These are phyloP conservation scores for Spodoptera exigua DNA, from an alignment of 2,888 invertebrate genomes.

Conservation along the genomic window DNA sequence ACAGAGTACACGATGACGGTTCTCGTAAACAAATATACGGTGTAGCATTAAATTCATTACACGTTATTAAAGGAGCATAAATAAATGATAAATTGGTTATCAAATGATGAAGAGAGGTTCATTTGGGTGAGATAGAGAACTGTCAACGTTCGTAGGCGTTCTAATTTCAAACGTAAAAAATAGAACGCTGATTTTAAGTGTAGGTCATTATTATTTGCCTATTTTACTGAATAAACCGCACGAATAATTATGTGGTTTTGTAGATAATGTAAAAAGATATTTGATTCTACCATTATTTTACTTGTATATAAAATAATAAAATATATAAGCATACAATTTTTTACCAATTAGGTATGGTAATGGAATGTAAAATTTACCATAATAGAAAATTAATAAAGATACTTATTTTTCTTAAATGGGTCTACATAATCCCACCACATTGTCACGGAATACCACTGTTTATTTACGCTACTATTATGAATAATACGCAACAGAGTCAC, in stretches of 20 bases:
- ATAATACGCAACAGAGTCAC: slow-evolving; percentile 67
- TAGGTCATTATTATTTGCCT: slow-evolving; percentile 31
- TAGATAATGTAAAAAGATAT: slow-evolving; percentile 26
- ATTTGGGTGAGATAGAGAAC: slow-evolving; percentile 30
- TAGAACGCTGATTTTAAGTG: slow-evolving; percentile 5
- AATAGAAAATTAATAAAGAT: neutral
- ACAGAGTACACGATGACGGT: slow-evolving; percentile 22
- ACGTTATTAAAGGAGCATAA: slow-evolving; percentile 19
- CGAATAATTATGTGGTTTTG: slow-evolving; percentile 23
- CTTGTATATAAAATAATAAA: slow-evolving; percentile 3
- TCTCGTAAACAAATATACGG: slow-evolving; percentile 40
- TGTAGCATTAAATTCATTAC: slow-evolving; percentile 26
- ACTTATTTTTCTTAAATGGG: too few species aligned
- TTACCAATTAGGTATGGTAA: slow-evolving; percentile 6
- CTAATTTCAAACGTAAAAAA: slow-evolving; percentile 29
- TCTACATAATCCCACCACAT: neutral
- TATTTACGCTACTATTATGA: slow-evolving; percentile 50
- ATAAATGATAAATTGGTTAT: slow-evolving; percentile 39
- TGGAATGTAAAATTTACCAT: slow-evolving; percentile 28
- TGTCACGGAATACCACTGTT: slow-evolving; percentile 20
- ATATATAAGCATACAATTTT: too few species aligned
- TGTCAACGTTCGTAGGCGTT: slow-evolving; percentile 19
- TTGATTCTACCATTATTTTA: slow-evolving; percentile 14
- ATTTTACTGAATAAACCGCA: slow-evolving; percentile 29
- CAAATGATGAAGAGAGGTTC: slow-evolving; percentile 48